A percentile compares a stretch with the other conserved stretches of the same genome.
phyloP scores from a whole-genome alignment of 2,797 vertebrate genomes.

The Myripristis murdjan region DNA sequence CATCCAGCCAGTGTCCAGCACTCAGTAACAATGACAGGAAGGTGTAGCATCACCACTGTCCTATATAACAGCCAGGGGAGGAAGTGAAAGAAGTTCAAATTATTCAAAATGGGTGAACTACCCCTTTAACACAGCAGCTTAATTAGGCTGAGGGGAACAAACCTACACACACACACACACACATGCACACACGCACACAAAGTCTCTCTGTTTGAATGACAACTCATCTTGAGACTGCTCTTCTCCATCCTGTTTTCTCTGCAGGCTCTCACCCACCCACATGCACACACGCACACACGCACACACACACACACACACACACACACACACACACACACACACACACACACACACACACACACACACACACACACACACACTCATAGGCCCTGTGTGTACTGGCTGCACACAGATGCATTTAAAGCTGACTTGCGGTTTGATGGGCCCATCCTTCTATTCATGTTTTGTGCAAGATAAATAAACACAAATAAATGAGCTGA shows the following conservation, averaged over 20 bases:
- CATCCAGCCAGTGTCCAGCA: no score
- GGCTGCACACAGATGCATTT: conserved; percentile 37
- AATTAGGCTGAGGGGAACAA: conserved; percentile 62
- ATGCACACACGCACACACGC: no score
- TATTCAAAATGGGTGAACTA: no score
- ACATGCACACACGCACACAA: conserved; percentile 4
- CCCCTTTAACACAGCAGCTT: conserved; percentile 70
- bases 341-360: no score
- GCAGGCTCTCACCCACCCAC: conserved; percentile 70
- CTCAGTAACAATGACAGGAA: no score
- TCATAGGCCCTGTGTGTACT: conserved; percentile 38
- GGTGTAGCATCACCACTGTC: no score
- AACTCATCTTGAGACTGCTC: conserved; percentile 54
- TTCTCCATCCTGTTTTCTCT: conserved; percentile 71
- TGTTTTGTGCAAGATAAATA: conserved; percentile 24
- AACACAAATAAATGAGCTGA: conserved; percentile 10
- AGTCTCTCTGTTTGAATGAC: conserved; percentile 7
- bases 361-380: no score
- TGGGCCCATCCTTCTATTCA: conserved; percentile 14
- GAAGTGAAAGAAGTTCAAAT: no score
- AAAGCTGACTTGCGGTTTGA: conserved; percentile 27
- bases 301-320: no score
- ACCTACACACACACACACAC: conserved; percentile 39
- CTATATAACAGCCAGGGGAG: no score
- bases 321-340: no score